Base-by-base conservation (phyloP, 1,140 invertebrate species). In the Gerris buenoi region DNA sequence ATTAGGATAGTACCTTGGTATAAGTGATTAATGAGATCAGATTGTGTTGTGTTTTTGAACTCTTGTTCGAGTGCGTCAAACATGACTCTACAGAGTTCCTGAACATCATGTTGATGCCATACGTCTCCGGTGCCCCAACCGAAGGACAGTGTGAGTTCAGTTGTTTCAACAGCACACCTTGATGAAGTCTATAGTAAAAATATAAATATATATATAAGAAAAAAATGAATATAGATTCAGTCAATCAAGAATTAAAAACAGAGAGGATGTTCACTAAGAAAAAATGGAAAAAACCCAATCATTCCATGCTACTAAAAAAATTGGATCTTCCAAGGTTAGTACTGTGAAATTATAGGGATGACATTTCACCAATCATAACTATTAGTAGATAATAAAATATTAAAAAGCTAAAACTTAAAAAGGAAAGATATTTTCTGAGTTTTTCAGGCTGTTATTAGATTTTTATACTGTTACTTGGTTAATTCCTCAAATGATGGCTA, bases 21-120 rank as follows among this genome's bases (percentile, higher is more conserved):
- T 15, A 90, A 78, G 65, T 85, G 82, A 29, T 89, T 89, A 27
- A 95, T 93, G 0, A 94, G 79, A 75, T 93, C 86, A 18, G 88
- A 83, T 75, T 93, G 89, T 70, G 89, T 84, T 13, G 90, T 91
- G 69, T 89, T 86, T 77, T 89, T 89, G 75, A 93, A 93, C 71
- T 88, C 90, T 65, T 87, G 85, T 77, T 93, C 91, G 22, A 96
- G 76, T 0, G 91, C 91, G 78, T 95, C 93, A 75, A 95, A 93
- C 90, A 96, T 93, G 2, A 95, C 88, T 65, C 91, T 81, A 76
- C 89, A 94, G 28, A 95, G 76, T 75, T 95, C 93, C 76, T 95
- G 91, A 59, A 95, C 91, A 75, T 95, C 93, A 73, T 95, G 93
- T 74, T 95, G 93, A 70, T 94, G 89, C 89, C 91, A 95, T 0